Evolutionary conservation across 2,113 vertebrate species (phyloP).

Genomic region (Tylochromis polylepis): DNA sequence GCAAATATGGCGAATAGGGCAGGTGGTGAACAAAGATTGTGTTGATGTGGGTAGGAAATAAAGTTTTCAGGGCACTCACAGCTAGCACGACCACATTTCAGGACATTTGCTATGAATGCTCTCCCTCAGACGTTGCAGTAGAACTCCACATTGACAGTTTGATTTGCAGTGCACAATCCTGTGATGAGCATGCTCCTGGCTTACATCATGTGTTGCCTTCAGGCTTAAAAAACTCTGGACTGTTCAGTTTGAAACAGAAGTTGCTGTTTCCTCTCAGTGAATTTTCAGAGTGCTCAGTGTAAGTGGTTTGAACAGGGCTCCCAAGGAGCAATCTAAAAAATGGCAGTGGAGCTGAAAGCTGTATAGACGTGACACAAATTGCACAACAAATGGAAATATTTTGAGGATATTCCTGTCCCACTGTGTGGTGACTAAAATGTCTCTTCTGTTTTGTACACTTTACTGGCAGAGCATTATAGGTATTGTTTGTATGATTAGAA

Average conservation of each 20-base stretch:
- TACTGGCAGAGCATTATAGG: background rate
- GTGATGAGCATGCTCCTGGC: background rate
- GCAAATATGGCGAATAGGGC: background rate
- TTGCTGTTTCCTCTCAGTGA: background rate
- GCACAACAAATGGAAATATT: background rate
- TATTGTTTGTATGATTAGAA: background rate
- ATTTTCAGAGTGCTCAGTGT: background rate
- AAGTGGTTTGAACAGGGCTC: background rate
- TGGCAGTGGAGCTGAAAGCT: background rate
- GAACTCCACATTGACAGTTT: accelerated
- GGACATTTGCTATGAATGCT: background rate
- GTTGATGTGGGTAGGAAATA: background rate
- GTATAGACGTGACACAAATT: background rate
- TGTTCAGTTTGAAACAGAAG: background rate
- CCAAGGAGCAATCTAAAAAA: background rate
- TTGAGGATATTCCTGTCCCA: background rate
- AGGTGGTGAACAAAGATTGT: background rate
- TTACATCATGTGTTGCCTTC: background rate
- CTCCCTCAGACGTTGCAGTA: background rate
- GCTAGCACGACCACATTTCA: background rate
- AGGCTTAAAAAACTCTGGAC: background rate
- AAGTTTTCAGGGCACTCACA: background rate
- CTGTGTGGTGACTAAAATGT: background rate
- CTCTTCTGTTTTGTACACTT: background rate
- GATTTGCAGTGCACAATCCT: background rate